Evolutionary conservation across 2,797 vertebrate genomes (phyloP), one percentile per base, ranked within the genome.

Genomic region (Alosa sapidissima): DNA sequence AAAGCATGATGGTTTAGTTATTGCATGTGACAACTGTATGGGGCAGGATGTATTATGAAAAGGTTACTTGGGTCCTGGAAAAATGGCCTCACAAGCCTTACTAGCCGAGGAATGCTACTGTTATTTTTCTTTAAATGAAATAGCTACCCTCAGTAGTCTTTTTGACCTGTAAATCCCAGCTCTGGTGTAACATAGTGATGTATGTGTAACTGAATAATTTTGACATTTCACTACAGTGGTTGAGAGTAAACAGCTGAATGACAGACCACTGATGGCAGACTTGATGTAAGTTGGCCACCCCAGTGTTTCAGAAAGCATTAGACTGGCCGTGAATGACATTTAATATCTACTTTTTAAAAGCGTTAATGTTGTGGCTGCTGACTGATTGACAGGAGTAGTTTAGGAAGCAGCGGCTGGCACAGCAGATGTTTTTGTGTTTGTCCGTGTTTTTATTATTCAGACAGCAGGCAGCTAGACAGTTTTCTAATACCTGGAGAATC

Each of bases 171-270:
- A 36, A 36, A 16, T 75, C 16, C 16, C 72, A 78, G 72, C 72
- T 3, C 7, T 2, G 72, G 36, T 45, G 7, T 2, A 21, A 45
- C 2, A 45, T 21, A 45, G 72, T 2, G 21, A 21, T 21, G 19
- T 78, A 47, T 75, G 68, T 75, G 14, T 41, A 16, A 45, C 36
- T 78, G 41, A 78, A 19, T 14, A 6, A 78, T 78, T 78, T 21
- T 78, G 72, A 47, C 72, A 47, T 78, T 45, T 45, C 72, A 78
- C 72, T 78, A 8, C 45, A 78, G 19, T 78, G 72, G 72, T 21
- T 45, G 4, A 16, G 41, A 8, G 7, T 78, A 47, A 47, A 78
- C 72, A 19, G 36, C 16, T 47, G 5, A 45, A 19, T 78, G 72
- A 7, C 14, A 47, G 72, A 19, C 16, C 72, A 19, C 19, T 78